phyloP scores from a whole-genome alignment of 30 jellyfish, hydroid and myxozoan species.

The Hydractinia symbiolongicarpus region DNA sequence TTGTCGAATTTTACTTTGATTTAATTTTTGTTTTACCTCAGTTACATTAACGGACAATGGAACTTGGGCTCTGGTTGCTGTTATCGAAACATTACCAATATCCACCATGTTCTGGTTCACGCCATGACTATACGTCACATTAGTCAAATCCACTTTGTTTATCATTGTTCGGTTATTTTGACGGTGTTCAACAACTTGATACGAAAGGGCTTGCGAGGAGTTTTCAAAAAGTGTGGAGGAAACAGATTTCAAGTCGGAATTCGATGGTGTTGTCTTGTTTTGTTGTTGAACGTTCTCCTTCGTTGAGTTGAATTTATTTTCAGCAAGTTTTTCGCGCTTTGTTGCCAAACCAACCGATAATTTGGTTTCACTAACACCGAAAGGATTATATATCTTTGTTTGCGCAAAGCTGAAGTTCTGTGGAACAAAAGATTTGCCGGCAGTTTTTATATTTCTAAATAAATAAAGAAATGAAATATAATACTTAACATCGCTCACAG shows the following conservation, averaged over 20 bases:
- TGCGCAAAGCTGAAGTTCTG: no score
- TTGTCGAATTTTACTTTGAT: background rate
- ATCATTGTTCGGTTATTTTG: conserved; percentile 11
- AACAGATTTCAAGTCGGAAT: background rate
- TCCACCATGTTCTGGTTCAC: background rate
- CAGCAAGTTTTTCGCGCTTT: background rate
- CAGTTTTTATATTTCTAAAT: no score
- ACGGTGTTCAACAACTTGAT: conserved; percentile 21
- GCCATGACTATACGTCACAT: background rate
- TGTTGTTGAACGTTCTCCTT: background rate
- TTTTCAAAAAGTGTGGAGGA: conserved; percentile 7
- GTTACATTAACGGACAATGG: background rate
- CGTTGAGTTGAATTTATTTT: background rate
- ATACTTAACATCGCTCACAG: no score
- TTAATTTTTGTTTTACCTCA: background rate
- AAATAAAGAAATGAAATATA: no score
- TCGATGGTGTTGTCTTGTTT: background rate
- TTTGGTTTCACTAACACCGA: background rate
- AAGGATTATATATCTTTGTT: no score
- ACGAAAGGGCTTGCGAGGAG: background rate
- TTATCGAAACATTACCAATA: conserved; percentile 15
- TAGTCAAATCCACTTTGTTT: conserved; percentile 10
- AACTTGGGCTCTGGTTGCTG: conserved; percentile 15
- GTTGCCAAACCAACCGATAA: background rate
- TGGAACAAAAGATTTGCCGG: no score